Evolutionary conservation across 2,797 vertebrate species (phyloP).

Genomic region (Psittacula echo): DNA sequence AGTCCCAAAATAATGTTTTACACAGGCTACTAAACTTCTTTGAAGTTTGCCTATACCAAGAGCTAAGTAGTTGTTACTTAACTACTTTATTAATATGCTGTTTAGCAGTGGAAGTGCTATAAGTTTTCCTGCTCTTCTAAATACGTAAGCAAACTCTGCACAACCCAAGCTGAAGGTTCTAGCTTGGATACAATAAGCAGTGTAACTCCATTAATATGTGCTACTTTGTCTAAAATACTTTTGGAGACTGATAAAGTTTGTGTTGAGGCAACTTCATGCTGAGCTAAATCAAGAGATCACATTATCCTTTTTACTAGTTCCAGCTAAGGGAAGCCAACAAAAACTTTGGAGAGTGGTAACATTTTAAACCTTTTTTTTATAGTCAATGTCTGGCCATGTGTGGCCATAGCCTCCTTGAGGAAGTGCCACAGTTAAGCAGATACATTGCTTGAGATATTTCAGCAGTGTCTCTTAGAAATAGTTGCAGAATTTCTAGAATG

Average conservation of each 20-base stretch:
- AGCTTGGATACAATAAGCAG: background rate
- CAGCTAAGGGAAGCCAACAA: background rate
- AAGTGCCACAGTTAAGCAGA: background rate
- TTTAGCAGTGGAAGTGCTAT: background rate
- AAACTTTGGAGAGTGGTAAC: background rate
- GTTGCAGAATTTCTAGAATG: background rate
- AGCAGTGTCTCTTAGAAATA: background rate
- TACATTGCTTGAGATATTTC: background rate
- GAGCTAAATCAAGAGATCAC: background rate
- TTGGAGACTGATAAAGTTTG: background rate
- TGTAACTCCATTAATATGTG: background rate
- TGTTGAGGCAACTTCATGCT: background rate
- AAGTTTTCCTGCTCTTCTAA: background rate
- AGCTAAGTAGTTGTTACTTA: background rate
- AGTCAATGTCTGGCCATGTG: background rate
- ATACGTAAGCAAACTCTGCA: background rate
- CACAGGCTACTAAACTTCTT: background rate
- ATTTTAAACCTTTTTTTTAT: background rate
- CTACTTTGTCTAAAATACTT: background rate
- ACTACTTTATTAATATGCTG: background rate
- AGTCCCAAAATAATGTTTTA: background rate
- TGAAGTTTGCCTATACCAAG: background rate
- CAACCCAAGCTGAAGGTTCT: background rate
- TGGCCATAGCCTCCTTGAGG: background rate
- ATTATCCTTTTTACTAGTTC: background rate